A percentile compares a stretch with the other conserved stretches of the same genome.
phyloP scores from a whole-genome alignment of 92 coral and sea anemone genomes.

The Siderastrea siderea region DNA sequence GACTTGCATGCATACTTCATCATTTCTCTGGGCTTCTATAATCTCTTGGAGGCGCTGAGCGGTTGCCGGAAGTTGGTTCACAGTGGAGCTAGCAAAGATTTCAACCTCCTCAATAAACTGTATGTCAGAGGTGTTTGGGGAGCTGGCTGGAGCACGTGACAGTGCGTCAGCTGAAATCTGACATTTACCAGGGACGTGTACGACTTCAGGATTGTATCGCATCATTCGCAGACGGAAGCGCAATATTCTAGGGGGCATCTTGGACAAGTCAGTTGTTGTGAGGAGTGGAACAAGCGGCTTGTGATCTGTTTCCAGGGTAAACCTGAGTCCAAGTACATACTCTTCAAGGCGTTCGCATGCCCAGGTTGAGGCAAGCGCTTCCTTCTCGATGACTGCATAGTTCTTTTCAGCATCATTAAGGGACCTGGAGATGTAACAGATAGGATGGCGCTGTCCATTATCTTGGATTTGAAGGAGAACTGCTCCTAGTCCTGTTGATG shows the following conservation, averaged over 20 bases:
- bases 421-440: conserved; percentile 30
- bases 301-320: conserved; percentile 40
- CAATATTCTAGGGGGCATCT: conserved; percentile 51
- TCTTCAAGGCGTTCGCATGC: conserved; percentile 44
- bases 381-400: conserved; percentile 47
- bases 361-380: conserved; percentile 43
- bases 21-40: conserved; percentile 65
- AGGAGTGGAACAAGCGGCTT: conserved; percentile 53
- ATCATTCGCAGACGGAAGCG: conserved; percentile 66
- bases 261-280: conserved; percentile 19
- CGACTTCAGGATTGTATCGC: conserved; percentile 32
- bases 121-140: conserved; percentile 50
- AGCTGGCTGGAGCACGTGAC: too few relatives aligned
- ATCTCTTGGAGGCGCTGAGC: conserved; percentile 66
- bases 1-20: conserved; percentile 60
- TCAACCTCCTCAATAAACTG: conserved; percentile 67
- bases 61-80: conserved; percentile 51
- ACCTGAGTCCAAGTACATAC: conserved; percentile 31
- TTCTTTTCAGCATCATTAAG: conserved; percentile 33
- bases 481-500: too few relatives aligned
- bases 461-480: neutral
- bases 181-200: too few relatives aligned
- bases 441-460: conserved; percentile 11
- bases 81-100: conserved; percentile 38
- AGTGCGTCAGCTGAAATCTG: too few relatives aligned